phyloP scores from a whole-genome alignment of 2,797 vertebrate genomes.

The Bovichtus diacanthus region DNA sequence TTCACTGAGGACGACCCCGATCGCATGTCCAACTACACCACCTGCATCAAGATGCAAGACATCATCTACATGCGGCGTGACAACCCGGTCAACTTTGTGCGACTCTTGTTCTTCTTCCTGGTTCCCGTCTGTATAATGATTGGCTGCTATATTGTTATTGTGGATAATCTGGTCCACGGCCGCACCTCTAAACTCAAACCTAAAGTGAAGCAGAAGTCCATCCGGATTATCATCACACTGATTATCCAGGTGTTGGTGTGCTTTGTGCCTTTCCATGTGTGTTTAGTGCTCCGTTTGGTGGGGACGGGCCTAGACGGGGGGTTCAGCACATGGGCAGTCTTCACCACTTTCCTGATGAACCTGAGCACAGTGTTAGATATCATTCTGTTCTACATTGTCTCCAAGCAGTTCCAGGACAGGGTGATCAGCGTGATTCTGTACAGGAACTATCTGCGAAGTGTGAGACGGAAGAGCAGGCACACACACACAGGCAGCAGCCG shows the following conservation, averaged over 20 bases:
- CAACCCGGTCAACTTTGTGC: constrained; percentile 88
- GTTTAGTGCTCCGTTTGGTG: constrained; percentile 88
- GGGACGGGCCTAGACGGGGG: constrained; percentile 49
- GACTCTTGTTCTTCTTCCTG: constrained; percentile 94
- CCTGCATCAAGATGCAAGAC: constrained; percentile 93
- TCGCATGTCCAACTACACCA: constrained; percentile 85
- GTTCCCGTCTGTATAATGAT: constrained; percentile 94
- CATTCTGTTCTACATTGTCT: constrained; percentile 97
- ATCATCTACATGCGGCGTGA: constrained; percentile 89
- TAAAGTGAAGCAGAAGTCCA: constrained; percentile 96
- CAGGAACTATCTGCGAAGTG: constrained; percentile 94
- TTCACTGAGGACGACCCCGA: constrained; percentile 89
- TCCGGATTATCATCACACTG: constrained; percentile 93
- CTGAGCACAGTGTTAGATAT: constrained; percentile 94
- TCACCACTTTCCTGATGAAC: constrained; percentile 97
- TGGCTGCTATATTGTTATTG: constrained; percentile 92
- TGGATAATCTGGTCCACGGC: constrained; percentile 91
- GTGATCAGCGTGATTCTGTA: constrained; percentile 97
- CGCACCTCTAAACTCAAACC: constrained; percentile 95
- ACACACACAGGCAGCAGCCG: constrained; percentile 89
- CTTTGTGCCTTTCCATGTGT: constrained; percentile 95
- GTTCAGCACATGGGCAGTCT: constrained; percentile 90
- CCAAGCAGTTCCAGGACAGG: constrained; percentile 97
- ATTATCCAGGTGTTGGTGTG: constrained; percentile 93
- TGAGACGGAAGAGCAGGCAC: constrained; percentile 93